Evolutionary conservation across 2,797 vertebrate genomes (phyloP), one percentile per base, ranked within the genome.

Genomic region (Leptatherina wallacei): DNA sequence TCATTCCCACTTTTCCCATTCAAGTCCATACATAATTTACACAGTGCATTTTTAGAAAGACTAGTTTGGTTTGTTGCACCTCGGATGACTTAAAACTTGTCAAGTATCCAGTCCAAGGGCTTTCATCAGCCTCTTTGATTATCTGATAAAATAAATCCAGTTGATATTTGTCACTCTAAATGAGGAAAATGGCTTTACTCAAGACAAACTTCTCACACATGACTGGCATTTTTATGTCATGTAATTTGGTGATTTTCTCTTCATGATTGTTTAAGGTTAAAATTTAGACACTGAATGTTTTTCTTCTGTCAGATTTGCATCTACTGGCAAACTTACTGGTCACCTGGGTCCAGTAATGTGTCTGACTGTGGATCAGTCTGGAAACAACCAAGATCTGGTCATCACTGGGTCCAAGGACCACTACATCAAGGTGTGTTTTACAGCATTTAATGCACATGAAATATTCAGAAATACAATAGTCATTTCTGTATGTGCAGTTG

Each of bases 331-430:
- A 77, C 93, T 99, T 1, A 97, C 91, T 0, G 98, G 98, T 83
- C 98, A 99, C 89, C 94, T 96, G 3, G 96, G 98, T 18, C 97
- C 98, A 24, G 98, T 99, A 44, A 99, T 99, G 98, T 99, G 98
- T 92, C 95, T 99, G 91, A 99, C 97, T 24, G 97, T 99, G 2
- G 97, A 99, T 87, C 95, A 94, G 56, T 95, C 97, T 63, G 95
- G 94, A 69, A 96, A 82, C 69, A 96, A 96, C 66, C 97, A 99
- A 76, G 97, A 99, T 87, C 94, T 98, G 77, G 97, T 99, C 73
- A 94, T 99, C 90, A 98, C 97, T 2, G 98, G 98, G 20, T 99
- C 98, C 68, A 99, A 99, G 80, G 98, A 99, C 87, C 98, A 99
- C 88, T 99, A 99, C 87, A 97, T 99, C 84, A 99, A 97, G 96